Base-by-base conservation (phyloP, 2,797 vertebrate genomes). In the Psittacula derbiana region DNA sequence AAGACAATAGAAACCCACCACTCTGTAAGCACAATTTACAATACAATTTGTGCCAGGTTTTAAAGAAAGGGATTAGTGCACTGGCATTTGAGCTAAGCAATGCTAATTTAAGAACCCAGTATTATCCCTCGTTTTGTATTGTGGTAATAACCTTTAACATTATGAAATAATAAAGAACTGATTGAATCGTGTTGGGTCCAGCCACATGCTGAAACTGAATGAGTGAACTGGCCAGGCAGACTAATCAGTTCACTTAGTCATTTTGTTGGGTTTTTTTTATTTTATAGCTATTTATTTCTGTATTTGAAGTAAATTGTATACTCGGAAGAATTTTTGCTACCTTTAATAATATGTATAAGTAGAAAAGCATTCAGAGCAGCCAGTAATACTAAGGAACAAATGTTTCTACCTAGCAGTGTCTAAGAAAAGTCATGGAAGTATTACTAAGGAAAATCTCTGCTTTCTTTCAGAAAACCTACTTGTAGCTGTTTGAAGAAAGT, bases 81-180 rank as follows among this genome's bases (percentile, higher is more conserved):
- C 46, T 61, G 36, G 50, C 57, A 52, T 88, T 86, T 53, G 31
- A 91, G 72, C 66, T 55, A 52, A 91, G 84, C 33, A 66, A 49
- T 81, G 60, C 43, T 94, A 90, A 92, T 94, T 93, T 74, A 81
- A 71, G 69, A 94, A 79, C 71, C 43, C 1, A 0, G 62, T 80
- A 62, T 95, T 95, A 86, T 75, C 38, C 31, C 19, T 65, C 71
- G 84, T 93, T 75, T 88, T 73, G 61, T 95, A 28, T 75, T 72
- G 50, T 78, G 49, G 28, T 91, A 85, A 62, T 94, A 95, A 91
- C 72, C 81, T 94, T 92, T 82, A 69, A 62, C 49, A n/a, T 60
- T 83, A 53, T 64, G 44, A 79, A 95, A 93, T 94, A 89, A 81
- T 83, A 73, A 96, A 87, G 84, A 84, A 55, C 46, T 85, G 79